Base-by-base conservation (phyloP, 2,888 invertebrate species). In the Ochropleura leucogaster region DNA sequence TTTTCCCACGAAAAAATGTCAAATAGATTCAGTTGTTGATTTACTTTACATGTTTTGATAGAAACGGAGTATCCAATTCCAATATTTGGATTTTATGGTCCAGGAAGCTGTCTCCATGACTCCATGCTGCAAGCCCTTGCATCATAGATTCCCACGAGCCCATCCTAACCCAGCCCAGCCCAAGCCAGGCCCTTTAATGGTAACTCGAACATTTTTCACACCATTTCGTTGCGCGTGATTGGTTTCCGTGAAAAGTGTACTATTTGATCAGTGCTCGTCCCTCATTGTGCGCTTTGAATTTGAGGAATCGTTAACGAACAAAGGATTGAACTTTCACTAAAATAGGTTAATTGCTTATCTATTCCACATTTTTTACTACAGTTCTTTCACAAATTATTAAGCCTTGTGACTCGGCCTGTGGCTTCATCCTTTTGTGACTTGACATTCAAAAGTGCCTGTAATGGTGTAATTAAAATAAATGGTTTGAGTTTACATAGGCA, bases 151-250 rank as follows among this genome's bases (percentile, higher is more conserved):
- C 95, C 94, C 95, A 95, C 93, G 94, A 75, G 89, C 93, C 93
- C 83, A 92, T 90, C 92, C 93, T 91, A 90, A 92, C 94, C 95
- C 89, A 92, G 49, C 82, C 85, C 91, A 92, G 93, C 95, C 95
- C 90, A 92, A 90, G 93, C 95, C 93, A 93, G 78, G 69, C 83
- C 86, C 90, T 86, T 88, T 85, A 90, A 89, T 87, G 76, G 87
- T 75, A 76, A 74, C 77, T 77, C 85, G 72, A 87, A 90, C 92
- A 92, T 92, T 94, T 95, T 95, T 95, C 95, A 94, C 96, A 93
- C 95, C 89, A 91, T 92, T 91, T 87, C 90, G 94, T 92, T 89
- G 87, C 90, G 94, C 91, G 87, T 91, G 91, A 95, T 90, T 89
- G 93, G 85, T 60, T 85, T 79, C 82, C 83, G 86, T 94, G 92